Conservation (phyloP, 1,140 invertebrate genomes). For the Drosophila ohnishii region DNA sequence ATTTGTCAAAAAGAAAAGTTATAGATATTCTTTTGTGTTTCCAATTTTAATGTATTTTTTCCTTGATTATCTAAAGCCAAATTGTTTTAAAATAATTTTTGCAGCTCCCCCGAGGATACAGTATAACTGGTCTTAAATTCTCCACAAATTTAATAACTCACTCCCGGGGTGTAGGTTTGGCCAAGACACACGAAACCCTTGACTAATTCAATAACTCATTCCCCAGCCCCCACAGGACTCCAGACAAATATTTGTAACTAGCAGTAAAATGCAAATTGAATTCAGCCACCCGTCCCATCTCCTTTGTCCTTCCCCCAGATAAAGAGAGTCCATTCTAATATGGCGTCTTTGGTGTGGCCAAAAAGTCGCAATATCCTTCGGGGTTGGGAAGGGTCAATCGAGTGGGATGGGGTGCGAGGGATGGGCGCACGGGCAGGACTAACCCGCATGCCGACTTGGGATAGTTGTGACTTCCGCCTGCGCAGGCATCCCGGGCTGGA, state of each 20-base stretch:
- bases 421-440: constrained; percentile 5
- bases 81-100: background rate
- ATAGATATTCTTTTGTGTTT: background rate
- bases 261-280: constrained; percentile 78
- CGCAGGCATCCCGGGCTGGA: constrained; percentile 34
- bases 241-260: constrained; percentile 74
- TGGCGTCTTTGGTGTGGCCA: constrained; percentile 75
- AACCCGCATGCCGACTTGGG: constrained; percentile 62
- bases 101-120: too few relatives aligned
- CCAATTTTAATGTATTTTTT: background rate
- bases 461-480: constrained; percentile 80
- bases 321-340: constrained; percentile 53
- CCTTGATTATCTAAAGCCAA: background rate
- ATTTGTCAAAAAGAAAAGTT: too few relatives aligned
- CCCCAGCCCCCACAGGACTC: constrained; percentile 25
- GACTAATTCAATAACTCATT: constrained; percentile 72
- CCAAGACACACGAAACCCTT: constrained; percentile 32
- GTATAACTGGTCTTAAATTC: background rate
- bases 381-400: constrained; percentile 26
- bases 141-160: constrained; percentile 27
- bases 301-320: constrained; percentile 2
- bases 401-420: constrained; percentile 7
- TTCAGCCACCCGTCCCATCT: constrained; percentile 33
- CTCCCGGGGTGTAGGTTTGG: constrained; percentile 7
- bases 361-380: constrained; percentile 52